Conservation (phyloP, 2,797 vertebrate genomes). For the Picus viridis region DNA sequence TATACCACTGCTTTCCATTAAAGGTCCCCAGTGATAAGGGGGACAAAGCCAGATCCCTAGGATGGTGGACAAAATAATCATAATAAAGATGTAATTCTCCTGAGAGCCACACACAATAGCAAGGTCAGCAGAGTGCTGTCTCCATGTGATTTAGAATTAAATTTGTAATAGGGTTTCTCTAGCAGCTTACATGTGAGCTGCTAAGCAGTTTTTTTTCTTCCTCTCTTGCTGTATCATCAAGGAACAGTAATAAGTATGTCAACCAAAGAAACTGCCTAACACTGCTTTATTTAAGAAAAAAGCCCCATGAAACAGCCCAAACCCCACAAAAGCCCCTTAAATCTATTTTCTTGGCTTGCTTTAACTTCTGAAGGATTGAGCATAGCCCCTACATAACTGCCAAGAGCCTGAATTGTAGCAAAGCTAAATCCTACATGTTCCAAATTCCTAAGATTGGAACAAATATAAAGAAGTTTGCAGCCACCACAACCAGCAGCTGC, state of each 20-base stretch:
- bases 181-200: not conserved
- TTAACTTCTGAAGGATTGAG: not conserved
- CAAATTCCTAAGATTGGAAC: not conserved
- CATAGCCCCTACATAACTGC: not conserved
- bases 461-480: constrained; percentile 12
- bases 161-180: not conserved
- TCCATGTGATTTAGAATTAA: not conserved
- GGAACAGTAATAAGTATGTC: not conserved
- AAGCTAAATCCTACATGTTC: not conserved
- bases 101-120: not conserved
- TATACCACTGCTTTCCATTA: not conserved
- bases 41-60: not conserved
- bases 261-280: not conserved
- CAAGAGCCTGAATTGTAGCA: not conserved
- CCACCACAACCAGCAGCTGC: not conserved
- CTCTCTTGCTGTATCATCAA: not conserved
- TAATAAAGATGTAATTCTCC: not conserved
- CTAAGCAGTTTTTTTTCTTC: not conserved
- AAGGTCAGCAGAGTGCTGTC: not conserved
- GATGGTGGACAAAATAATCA: not conserved
- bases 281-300: not conserved
- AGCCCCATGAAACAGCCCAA: not conserved
- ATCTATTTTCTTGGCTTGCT: not conserved
- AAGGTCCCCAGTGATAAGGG: not conserved
- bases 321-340: not conserved